phyloP scores from a whole-genome alignment of 1,140 invertebrate species.

The Drosophila pachea region DNA sequence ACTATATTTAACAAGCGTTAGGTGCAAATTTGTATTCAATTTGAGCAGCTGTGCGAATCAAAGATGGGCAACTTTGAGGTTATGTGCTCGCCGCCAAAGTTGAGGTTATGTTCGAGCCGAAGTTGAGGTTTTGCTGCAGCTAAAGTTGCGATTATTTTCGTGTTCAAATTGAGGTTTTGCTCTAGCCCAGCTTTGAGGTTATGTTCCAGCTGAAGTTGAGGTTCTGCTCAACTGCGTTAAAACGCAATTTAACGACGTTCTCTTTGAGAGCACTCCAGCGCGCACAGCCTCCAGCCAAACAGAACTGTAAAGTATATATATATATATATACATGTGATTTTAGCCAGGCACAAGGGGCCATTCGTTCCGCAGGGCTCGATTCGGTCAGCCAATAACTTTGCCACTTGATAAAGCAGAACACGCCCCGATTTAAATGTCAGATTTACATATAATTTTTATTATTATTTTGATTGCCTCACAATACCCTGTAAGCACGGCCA shows the following conservation, averaged over 20 bases:
- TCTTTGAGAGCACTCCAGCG: too few relatives aligned
- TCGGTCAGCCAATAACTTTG: conserved; percentile 1
- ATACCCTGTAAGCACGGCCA: neutral
- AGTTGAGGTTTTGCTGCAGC: neutral
- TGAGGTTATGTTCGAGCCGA: conserved; percentile 4
- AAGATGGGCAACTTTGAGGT: neutral
- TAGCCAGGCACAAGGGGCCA: neutral
- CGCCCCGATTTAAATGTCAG: conserved; percentile 32
- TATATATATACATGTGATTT: neutral
- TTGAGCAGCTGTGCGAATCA: neutral
- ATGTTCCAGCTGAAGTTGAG: too few relatives aligned
- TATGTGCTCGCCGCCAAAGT: neutral
- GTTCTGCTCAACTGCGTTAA: too few relatives aligned
- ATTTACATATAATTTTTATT: conserved; percentile 19
- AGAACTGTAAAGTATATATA: neutral
- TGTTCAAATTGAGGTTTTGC: neutral
- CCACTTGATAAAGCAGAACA: conserved; percentile 36
- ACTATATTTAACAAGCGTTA: conserved; percentile 17
- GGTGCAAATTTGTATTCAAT: conserved; percentile 8
- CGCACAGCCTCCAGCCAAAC: too few relatives aligned
- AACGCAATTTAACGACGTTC: too few relatives aligned
- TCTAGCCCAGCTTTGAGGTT: neutral
- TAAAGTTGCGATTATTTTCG: too few relatives aligned
- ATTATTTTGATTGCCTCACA: conserved; percentile 8
- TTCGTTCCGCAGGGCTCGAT: neutral